phyloP scores from a whole-genome alignment of 2,113 vertebrate genomes.

The Bos javanicus region DNA sequence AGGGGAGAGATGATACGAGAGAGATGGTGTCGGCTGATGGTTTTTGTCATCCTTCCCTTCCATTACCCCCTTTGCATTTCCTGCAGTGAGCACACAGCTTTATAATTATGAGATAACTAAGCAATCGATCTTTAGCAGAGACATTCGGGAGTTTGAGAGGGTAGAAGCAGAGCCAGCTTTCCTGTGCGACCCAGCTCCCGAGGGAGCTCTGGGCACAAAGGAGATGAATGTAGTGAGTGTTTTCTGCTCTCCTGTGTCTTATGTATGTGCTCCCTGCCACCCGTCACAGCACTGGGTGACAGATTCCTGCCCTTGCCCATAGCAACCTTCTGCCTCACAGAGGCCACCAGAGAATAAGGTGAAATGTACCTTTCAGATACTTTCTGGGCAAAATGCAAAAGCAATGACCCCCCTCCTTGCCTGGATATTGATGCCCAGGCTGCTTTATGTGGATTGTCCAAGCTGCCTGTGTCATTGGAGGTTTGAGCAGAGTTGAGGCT shows the following conservation, averaged over 20 bases:
- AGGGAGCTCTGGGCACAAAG: not conserved
- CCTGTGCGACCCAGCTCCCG: rapidly evolving
- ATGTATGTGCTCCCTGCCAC: not conserved
- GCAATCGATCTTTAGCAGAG: not conserved
- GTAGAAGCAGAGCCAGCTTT: not conserved
- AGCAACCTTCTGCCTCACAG: not conserved
- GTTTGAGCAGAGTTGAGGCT: not conserved
- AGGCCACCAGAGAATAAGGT: not conserved
- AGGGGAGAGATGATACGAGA: not conserved
- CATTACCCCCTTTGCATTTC: not conserved
- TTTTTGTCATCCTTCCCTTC: not conserved
- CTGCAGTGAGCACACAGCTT: not conserved
- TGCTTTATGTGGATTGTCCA: too few species aligned
- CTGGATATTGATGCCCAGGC: rapidly evolving
- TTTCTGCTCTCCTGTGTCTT: not conserved
- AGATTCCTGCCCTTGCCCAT: not conserved
- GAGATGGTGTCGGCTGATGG: rapidly evolving
- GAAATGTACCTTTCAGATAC: not conserved
- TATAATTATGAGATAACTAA: not conserved
- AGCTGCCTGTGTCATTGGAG: not conserved
- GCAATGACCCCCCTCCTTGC: rapidly evolving
- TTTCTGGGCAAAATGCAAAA: not conserved
- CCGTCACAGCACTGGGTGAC: rapidly evolving
- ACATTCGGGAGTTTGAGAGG: rapidly evolving
- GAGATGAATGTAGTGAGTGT: too few species aligned